phyloP scores from a whole-genome alignment of 2,797 vertebrate species.

The Crypturellus tataupa region DNA sequence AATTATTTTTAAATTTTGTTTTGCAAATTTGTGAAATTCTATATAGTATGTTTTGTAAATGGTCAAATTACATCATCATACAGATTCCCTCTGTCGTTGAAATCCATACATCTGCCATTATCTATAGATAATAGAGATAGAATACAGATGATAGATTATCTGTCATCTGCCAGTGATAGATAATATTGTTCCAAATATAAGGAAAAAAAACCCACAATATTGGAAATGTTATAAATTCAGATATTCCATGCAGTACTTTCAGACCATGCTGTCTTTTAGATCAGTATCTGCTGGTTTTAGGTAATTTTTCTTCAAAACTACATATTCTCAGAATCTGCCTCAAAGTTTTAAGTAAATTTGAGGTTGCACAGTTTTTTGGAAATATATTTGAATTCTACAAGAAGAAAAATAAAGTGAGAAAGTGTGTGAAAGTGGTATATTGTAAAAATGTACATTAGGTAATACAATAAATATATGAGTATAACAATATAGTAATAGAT shows the following conservation, averaged over 20 bases:
- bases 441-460: not conserved
- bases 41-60: not conserved
- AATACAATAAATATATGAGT: no score
- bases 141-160: no score
- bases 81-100: not conserved
- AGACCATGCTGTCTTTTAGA: not conserved
- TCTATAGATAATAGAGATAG: no score
- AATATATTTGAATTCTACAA: not conserved
- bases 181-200: not conserved
- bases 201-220: not conserved
- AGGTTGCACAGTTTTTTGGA: not conserved
- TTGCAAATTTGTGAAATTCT: not conserved
- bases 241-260: not conserved
- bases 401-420: not conserved
- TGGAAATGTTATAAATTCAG: not conserved
- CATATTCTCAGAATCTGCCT: not conserved
- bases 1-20: not conserved
- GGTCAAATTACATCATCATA: not conserved
- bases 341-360: not conserved
- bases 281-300: not conserved
- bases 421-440: not conserved
- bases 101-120: not conserved
- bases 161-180: not conserved
- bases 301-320: not conserved
- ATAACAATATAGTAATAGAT: no score